phyloP scores from a whole-genome alignment of 2,113 vertebrate species.

The Alouatta palliata region DNA sequence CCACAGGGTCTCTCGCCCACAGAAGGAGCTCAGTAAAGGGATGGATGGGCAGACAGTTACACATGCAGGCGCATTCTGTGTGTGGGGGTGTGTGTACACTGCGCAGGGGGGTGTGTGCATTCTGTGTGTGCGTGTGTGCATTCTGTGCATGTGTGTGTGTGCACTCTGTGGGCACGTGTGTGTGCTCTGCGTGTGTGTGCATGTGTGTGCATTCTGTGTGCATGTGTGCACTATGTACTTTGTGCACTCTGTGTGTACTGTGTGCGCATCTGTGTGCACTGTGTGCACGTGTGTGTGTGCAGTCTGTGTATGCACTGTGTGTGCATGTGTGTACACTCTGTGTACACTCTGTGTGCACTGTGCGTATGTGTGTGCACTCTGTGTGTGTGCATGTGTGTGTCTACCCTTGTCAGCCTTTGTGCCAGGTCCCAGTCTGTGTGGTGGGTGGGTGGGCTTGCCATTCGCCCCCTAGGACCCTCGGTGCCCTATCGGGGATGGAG shows the following conservation, averaged over 20 bases:
- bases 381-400: not conserved
- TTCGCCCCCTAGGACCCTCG: not conserved
- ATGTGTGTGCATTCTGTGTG: too few relatives aligned
- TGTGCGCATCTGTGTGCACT: not conserved
- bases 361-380: too few relatives aligned
- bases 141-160: too few relatives aligned
- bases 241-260: not conserved
- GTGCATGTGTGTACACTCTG: too few relatives aligned
- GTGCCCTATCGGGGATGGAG: constrained; percentile 57
- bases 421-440: constrained; percentile 19
- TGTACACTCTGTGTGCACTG: too few relatives aligned
- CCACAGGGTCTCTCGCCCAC: not conserved
- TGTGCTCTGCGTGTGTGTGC: too few relatives aligned
- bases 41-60: not conserved
- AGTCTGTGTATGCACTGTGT: too few relatives aligned
- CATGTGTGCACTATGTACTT: too few relatives aligned
- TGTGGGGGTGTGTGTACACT: not conserved
- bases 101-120: too few relatives aligned
- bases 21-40: not conserved
- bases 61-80: not conserved
- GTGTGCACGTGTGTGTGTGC: too few relatives aligned
- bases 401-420: not conserved
- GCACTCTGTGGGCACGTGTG: too few relatives aligned
- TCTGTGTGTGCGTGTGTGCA: too few relatives aligned
- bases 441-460: constrained; percentile 46